These are phyloP conservation scores for Crocallis elinguaria DNA, from an alignment of 2,888 invertebrate genomes.

Conservation along the genomic window DNA sequence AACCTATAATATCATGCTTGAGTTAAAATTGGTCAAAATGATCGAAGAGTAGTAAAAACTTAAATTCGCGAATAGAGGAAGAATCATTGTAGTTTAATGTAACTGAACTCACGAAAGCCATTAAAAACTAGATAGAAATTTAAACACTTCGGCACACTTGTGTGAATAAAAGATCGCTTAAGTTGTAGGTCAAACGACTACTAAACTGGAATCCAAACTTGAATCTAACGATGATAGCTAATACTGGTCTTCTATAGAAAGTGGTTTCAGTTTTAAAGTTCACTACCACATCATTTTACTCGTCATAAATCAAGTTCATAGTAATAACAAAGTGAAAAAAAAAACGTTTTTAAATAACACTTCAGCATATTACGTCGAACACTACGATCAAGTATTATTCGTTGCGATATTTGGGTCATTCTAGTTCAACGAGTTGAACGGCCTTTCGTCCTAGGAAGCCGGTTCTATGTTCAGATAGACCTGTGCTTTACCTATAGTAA, in stretches of 20 bases:
- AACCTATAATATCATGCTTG: no score
- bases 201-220: constrained; percentile 8
- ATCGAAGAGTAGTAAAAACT: no score
- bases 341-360: neutral
- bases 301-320: neutral
- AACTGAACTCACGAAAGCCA: no score
- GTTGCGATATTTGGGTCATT: constrained; percentile 75
- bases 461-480: constrained; percentile 51
- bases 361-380: constrained; percentile 1
- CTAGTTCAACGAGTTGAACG: constrained; percentile 72
- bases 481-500: constrained; percentile 31
- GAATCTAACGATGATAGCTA: neutral
- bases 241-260: constrained; percentile 20
- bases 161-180: neutral
- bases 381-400: constrained; percentile 49
- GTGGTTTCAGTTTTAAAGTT: constrained; percentile 21
- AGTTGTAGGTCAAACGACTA: constrained; percentile 6
- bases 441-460: constrained; percentile 67
- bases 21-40: no score
- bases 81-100: no score
- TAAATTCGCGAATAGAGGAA: no score
- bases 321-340: neutral
- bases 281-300: constrained; percentile 4
- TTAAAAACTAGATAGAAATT: neutral
- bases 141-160: neutral